Percentiles rank a stretch among this genome's conserved stretches.
phyloP scores from a whole-genome alignment of 2,797 vertebrate species.

The Melanotaenia pygmaea region DNA sequence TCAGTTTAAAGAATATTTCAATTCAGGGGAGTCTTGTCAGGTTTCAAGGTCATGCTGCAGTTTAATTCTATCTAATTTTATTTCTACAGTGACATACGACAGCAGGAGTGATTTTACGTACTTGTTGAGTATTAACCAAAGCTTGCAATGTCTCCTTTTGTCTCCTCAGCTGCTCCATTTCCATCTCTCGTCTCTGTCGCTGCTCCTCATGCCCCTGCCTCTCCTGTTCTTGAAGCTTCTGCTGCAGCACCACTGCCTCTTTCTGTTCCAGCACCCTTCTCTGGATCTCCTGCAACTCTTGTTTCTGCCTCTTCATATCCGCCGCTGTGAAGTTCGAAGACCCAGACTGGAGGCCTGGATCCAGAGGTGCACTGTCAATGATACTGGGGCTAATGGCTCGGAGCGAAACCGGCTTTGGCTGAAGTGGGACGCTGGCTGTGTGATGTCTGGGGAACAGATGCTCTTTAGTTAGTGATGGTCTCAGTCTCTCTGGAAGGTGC shows the following conservation, averaged over 20 bases:
- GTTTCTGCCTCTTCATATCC: constrained; percentile 67
- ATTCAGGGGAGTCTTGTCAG: background rate
- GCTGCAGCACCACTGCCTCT: constrained; percentile 19
- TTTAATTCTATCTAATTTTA: background rate
- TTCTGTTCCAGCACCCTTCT: constrained; percentile 56
- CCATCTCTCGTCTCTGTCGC: constrained; percentile 67
- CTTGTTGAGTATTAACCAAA: constrained; percentile 76
- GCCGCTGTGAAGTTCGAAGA: constrained; percentile 25
- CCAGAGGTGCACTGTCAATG: background rate
- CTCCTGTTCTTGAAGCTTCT: constrained; percentile 69
- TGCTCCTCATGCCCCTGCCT: constrained; percentile 68
- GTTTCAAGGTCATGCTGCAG: background rate
- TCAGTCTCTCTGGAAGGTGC: constrained; percentile 48
- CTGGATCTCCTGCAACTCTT: constrained; percentile 72
- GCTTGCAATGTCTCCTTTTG: constrained; percentile 81
- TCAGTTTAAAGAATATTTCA: background rate
- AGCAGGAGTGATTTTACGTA: constrained; percentile 49
- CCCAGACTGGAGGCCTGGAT: background rate
- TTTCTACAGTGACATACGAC: background rate
- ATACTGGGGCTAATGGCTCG: background rate
- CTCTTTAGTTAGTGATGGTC: background rate
- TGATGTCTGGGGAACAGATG: background rate
- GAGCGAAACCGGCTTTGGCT: background rate
- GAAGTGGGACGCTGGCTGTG: background rate
- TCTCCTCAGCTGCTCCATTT: constrained; percentile 74